Conservation (phyloP, 2,113 vertebrate species). For the Alethe castanea region DNA sequence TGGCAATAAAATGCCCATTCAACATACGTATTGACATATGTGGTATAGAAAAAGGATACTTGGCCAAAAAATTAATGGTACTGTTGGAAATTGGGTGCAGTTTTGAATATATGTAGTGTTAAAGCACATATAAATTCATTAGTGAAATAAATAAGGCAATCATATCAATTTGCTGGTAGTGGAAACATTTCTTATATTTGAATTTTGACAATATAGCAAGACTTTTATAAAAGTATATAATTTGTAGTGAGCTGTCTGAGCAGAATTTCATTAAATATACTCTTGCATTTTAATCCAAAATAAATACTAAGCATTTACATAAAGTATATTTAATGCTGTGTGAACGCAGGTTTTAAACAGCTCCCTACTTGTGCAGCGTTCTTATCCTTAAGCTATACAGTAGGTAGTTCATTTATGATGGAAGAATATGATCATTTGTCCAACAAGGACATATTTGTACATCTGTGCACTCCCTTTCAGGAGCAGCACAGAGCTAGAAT, state of each 20-base stretch:
- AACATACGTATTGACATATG: not conserved
- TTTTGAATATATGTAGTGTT: conserved; percentile 27
- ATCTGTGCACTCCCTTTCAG: conserved; percentile 75
- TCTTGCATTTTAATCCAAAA: conserved; percentile 62
- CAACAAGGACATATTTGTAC: conserved; percentile 88
- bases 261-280: conserved; percentile 45
- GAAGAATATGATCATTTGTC: conserved; percentile 79
- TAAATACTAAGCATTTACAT: conserved; percentile 70
- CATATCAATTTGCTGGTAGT: not conserved
- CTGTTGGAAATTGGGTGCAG: not conserved
- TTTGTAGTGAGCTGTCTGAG: not conserved
- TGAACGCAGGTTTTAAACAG: conserved; percentile 66
- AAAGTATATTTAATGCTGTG: conserved; percentile 61
- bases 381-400: conserved; percentile 73
- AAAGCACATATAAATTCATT: not conserved
- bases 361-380: conserved; percentile 67
- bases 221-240: conserved; percentile 26
- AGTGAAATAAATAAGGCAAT: not conserved
- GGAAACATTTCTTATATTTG: conserved; percentile 28
- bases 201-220: conserved; percentile 36
- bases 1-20: not conserved
- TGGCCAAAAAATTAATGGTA: not conserved
- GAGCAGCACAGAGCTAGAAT: conserved; percentile 87
- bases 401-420: conserved; percentile 78
- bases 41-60: not conserved